These are phyloP conservation scores for Calameuta filiformis DNA, from an alignment of 2,888 invertebrate genomes.

Conservation along the genomic window DNA sequence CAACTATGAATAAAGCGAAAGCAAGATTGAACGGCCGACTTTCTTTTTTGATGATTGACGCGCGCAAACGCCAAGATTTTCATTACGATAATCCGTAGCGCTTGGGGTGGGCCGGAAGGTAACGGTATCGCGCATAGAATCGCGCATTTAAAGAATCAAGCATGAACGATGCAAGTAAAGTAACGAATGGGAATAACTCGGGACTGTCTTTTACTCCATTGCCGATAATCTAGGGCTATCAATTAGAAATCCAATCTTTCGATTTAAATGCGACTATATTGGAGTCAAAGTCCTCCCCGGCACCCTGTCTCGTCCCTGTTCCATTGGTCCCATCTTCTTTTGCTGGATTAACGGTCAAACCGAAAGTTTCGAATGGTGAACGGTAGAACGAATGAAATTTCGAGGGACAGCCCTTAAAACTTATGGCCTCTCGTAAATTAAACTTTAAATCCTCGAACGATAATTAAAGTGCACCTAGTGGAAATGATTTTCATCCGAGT, in stretches of 20 bases:
- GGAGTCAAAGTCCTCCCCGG: background rate
- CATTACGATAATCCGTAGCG: slow-evolving; percentile 37
- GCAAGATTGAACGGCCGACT: background rate
- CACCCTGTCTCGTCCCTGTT: background rate
- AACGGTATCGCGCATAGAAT: slow-evolving; percentile 11
- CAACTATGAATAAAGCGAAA: background rate
- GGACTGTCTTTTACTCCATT: slow-evolving; percentile 20
- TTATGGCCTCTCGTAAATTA: slow-evolving; percentile 39
- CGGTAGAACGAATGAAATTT: slow-evolving; percentile 37
- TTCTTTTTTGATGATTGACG: slow-evolving; percentile 21
- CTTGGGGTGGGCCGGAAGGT: slow-evolving; percentile 15
- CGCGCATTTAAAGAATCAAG: background rate
- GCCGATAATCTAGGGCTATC: slow-evolving; percentile 50
- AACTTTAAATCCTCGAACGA: slow-evolving; percentile 42
- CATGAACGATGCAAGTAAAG: slow-evolving; percentile 25
- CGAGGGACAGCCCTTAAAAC: background rate
- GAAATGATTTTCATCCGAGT: background rate
- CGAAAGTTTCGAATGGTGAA: slow-evolving; percentile 38
- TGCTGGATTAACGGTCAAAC: slow-evolving; percentile 40
- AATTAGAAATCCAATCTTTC: slow-evolving; percentile 55
- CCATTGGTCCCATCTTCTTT: background rate
- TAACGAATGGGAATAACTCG: slow-evolving; percentile 29
- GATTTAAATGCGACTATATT: slow-evolving; percentile 8
- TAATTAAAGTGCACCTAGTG: slow-evolving; percentile 34
- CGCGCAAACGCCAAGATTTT: slow-evolving; percentile 39